These are phyloP conservation scores for Hirtodrosophila duncani DNA, from an alignment of 2,888 invertebrate genomes.

Conservation along the genomic window DNA sequence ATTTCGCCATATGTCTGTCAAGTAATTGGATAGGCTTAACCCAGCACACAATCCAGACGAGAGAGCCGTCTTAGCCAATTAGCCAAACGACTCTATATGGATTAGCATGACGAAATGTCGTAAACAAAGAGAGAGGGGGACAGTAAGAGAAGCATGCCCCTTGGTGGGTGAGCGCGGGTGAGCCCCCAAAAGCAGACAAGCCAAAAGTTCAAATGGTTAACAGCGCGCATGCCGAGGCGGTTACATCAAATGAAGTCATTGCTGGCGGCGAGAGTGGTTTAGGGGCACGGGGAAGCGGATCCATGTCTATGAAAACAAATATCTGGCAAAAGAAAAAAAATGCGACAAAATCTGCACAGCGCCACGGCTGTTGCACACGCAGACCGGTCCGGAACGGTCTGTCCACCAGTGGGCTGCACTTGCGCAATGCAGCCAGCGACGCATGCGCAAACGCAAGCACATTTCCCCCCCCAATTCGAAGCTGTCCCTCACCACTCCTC, in stretches of 20 bases:
- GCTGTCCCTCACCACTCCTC: not conserved
- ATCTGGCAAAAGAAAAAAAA: slow-evolving; percentile 39
- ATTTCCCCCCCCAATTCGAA: slow-evolving; percentile 3
- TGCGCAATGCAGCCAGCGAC: slow-evolving; percentile 60
- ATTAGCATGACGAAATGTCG: slow-evolving; percentile 70
- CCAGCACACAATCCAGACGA: slow-evolving; percentile 4
- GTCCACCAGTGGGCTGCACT: slow-evolving; percentile 30
- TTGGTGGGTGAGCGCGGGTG: slow-evolving; percentile 24
- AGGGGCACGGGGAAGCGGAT: slow-evolving; percentile 1
- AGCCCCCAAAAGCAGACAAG: slow-evolving; percentile 26
- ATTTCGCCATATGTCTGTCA: slow-evolving; percentile 34
- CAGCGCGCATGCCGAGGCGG: slow-evolving; percentile 38
- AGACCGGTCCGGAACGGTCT: slow-evolving; percentile 19
- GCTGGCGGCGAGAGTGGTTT: slow-evolving; percentile 10
- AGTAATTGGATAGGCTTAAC: slow-evolving; percentile 21
- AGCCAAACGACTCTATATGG: slow-evolving; percentile 46
- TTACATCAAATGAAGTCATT: slow-evolving; percentile 63
- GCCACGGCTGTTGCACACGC: slow-evolving; percentile 49
- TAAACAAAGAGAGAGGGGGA: too few relatives aligned
- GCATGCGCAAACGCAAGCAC: slow-evolving; percentile 47
- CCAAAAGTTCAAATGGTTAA: slow-evolving; percentile 61
- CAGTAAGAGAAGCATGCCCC: slow-evolving; percentile 31
- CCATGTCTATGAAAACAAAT: slow-evolving; percentile 44
- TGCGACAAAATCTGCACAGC: slow-evolving; percentile 66
- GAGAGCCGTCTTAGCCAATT: slow-evolving; percentile 32